Evolutionary conservation across 1,140 invertebrate species (phyloP), one percentile per base, ranked within the genome.

Genomic region (Drosophila teissieri): DNA sequence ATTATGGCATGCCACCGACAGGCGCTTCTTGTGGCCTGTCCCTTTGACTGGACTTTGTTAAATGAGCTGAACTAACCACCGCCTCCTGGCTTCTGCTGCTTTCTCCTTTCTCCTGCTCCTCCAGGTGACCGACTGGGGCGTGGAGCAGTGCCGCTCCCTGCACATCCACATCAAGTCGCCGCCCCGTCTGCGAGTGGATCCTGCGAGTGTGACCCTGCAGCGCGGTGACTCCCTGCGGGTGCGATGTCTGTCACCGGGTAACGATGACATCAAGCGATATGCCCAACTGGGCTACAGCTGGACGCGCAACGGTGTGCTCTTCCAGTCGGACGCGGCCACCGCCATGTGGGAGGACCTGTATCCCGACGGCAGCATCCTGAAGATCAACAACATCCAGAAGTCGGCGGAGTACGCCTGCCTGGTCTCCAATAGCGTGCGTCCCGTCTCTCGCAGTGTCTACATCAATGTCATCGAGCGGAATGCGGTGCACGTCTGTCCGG

Each of bases 331-430:
- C 22, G 95, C 95, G 0, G 95, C 95, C 3, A 93, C 93, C 2
- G 95, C 96, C 76, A 95, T 96, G 55, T 96, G 96, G 95, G 96
- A 97, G 81, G 96, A 96, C 83, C 93, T 97, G 2, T 96, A 95
- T 91, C 96, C 96, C 4, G 94, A 95, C 37, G 96, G 96, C 31
- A 96, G 95, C 80, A 96, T 97, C 54, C 92, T 97, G 0, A 96
- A 96, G 83, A 94, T 97, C 8, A 95, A 94, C 67, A 96, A 95
- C 58, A 94, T 95, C 22, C 95, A 95, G 93, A 95, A 94, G 93
- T 95, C 94, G 3, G 93, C 94, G 1, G 93, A 93, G 54, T 95
- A 95, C 70, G 94, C 94, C 3, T 95, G 95, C 74, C 73, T 93
- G 1, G 93, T 94, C 1, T 93, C 94, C 34, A 93, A 94, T 52